phyloP scores from a whole-genome alignment of 1,140 invertebrate genomes.

The Drosophila virilis region DNA sequence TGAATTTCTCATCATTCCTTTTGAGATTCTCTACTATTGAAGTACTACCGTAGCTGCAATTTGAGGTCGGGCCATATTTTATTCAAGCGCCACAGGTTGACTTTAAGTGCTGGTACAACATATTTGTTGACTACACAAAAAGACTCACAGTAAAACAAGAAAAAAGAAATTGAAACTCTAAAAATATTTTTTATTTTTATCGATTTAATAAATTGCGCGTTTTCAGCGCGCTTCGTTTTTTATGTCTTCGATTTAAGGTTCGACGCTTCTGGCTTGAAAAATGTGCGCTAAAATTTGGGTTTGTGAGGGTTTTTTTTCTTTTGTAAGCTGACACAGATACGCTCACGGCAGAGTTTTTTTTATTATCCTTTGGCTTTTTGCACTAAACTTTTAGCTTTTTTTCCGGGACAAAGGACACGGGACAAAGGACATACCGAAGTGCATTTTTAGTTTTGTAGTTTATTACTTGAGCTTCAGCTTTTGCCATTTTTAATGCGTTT shows the following conservation, averaged over 20 bases:
- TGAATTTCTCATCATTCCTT: not conserved
- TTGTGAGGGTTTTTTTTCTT: constrained; percentile 1
- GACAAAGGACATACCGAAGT: constrained; percentile 28
- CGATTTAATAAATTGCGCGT: constrained; percentile 75
- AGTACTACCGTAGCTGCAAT: not conserved
- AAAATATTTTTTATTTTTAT: constrained; percentile 56
- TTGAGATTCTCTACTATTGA: not conserved
- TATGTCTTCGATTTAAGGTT: constrained; percentile 67
- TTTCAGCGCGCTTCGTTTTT: constrained; percentile 25
- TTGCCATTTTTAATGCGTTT: constrained; percentile 41
- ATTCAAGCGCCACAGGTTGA: constrained; percentile 31
- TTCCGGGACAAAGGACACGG: not conserved
- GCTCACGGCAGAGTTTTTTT: constrained; percentile 56
- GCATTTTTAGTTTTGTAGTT: constrained; percentile 70
- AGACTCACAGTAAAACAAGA: constrained; percentile 1
- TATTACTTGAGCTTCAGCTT: constrained; percentile 73
- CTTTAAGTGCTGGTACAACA: constrained; percentile 36
- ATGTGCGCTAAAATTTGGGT: constrained; percentile 35
- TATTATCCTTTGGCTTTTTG: constrained; percentile 60
- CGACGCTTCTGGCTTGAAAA: constrained; percentile 39
- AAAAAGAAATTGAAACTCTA: not conserved
- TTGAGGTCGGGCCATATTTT: not conserved
- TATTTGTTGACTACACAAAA: constrained; percentile 22
- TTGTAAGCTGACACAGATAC: constrained; percentile 66
- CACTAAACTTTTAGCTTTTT: constrained; percentile 55